phyloP scores from a whole-genome alignment of 2,797 vertebrate species.

The Falco columbarius region DNA sequence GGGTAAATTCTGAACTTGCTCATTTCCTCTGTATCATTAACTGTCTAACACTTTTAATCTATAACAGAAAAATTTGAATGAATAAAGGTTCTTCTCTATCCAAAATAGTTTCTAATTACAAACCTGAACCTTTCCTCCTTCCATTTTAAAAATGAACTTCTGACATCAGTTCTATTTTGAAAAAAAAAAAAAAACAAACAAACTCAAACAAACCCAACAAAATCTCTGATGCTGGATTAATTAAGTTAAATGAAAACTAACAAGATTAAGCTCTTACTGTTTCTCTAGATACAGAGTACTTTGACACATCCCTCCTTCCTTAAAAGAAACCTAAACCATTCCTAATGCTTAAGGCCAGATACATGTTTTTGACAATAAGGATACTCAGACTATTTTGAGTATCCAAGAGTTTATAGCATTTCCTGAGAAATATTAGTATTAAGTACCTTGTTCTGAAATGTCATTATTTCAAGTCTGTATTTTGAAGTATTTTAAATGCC shows the following conservation, averaged over 20 bases:
- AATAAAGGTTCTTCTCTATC: slow-evolving; percentile 21
- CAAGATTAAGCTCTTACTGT: neutral
- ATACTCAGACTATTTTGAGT: neutral
- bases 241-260: slow-evolving; percentile 34
- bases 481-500: neutral
- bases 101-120: slow-evolving; percentile 51
- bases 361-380: neutral
- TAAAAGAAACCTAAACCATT: neutral
- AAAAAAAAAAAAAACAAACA: neutral
- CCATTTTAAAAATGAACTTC: slow-evolving; percentile 26
- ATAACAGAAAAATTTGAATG: slow-evolving; percentile 10
- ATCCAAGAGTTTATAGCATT: neutral
- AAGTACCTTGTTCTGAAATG: neutral
- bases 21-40: slow-evolving; percentile 44
- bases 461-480: neutral
- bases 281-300: neutral
- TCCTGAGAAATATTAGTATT: neutral
- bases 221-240: neutral
- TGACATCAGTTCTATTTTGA: slow-evolving; percentile 23
- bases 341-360: neutral
- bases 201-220: no score
- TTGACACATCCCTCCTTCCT: neutral
- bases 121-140: neutral
- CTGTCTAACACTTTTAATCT: slow-evolving; percentile 34
- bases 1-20: slow-evolving; percentile 36